These are phyloP conservation scores for Crambe crambe DNA, from an alignment of 37 sponge, comb jelly and placozoan genomes.

Conservation along the genomic window DNA sequence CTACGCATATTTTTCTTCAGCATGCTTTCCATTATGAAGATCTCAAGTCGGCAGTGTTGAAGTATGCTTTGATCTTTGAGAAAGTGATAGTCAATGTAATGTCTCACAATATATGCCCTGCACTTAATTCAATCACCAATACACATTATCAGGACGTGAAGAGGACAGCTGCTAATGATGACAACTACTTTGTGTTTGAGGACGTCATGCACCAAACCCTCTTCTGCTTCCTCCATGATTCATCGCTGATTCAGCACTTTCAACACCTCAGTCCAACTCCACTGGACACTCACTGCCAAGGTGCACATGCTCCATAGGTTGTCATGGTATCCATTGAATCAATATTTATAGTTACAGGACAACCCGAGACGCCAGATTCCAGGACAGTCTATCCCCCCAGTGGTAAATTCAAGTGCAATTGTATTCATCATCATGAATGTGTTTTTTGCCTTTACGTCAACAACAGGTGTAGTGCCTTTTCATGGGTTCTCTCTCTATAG, in stretches of 20 bases:
- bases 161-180: constrained; percentile 78
- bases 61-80: constrained; percentile 51
- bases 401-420: too few relatives aligned
- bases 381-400: constrained; percentile 33
- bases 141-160: constrained; percentile 60
- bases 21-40: constrained; percentile 26
- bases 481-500: constrained; percentile 51
- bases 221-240: constrained; percentile 28
- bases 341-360: too few relatives aligned
- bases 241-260: constrained; percentile 7
- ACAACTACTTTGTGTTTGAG: constrained; percentile 91
- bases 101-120: not conserved
- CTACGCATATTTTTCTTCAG: not conserved
- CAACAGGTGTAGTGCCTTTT: constrained; percentile 49
- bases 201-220: constrained; percentile 69
- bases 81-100: constrained; percentile 47
- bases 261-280: constrained; percentile 11
- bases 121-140: not conserved
- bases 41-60: constrained; percentile 49
- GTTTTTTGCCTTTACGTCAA: too few relatives aligned
- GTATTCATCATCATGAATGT: too few relatives aligned
- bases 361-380: constrained; percentile 3
- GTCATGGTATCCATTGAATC: not conserved
- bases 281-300: constrained; percentile 2
- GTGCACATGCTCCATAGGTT: too few relatives aligned